Conservation (phyloP, 2,113 vertebrate species). For the Trochalopteron elliotii region DNA sequence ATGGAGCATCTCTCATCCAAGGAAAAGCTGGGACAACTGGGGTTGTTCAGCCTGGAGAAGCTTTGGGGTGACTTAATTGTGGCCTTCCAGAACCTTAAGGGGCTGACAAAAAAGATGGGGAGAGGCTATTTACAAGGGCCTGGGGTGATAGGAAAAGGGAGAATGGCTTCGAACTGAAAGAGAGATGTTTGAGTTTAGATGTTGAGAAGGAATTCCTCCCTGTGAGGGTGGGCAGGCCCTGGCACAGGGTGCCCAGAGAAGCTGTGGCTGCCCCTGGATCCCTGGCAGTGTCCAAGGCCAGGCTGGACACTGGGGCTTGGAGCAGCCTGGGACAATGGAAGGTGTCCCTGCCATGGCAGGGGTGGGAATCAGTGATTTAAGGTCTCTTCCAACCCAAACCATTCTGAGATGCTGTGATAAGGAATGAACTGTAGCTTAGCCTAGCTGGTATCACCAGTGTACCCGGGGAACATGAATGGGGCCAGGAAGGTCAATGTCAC, state of each 20-base stretch:
- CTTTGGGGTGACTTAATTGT: not conserved
- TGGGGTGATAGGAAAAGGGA: not conserved
- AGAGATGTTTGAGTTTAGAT: not conserved
- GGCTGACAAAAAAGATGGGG: not conserved
- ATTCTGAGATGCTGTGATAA: not conserved
- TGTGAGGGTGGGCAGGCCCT: not conserved
- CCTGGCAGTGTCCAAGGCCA: not conserved
- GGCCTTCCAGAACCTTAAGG: not conserved
- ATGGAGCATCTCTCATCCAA: not conserved
- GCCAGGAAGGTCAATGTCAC: not conserved
- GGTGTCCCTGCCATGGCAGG: not conserved
- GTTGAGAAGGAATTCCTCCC: not conserved
- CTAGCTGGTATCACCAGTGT: not conserved
- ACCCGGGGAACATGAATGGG: not conserved
- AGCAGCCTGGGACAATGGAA: not conserved
- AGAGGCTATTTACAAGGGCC: not conserved
- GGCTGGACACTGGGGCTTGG: accelerated
- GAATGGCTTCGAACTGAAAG: not conserved
- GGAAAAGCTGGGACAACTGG: not conserved
- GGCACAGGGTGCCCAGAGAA: not conserved
- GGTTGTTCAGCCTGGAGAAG: not conserved
- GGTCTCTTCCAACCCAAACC: not conserved
- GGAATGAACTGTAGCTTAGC: not conserved
- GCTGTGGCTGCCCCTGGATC: not conserved
- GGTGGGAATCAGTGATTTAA: not conserved